A percentile compares a stretch with the other conserved stretches of the same genome.
Evolutionary conservation across 1,140 invertebrate genomes (phyloP).

Genomic region (Tetraneura akinire): DNA sequence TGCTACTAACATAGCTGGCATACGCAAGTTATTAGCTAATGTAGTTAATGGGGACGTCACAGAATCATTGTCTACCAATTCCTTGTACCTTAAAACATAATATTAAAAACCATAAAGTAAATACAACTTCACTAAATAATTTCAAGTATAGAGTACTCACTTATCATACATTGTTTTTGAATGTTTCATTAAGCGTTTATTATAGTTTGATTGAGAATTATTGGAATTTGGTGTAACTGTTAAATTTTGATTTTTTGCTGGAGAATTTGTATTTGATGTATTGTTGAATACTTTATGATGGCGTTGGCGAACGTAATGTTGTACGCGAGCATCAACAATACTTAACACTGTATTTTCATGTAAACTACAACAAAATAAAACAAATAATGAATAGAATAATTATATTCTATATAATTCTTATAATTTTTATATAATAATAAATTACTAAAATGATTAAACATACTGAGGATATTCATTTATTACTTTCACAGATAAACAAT

Average conservation of each 20-base stretch:
- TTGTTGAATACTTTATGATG: conserved; percentile 3
- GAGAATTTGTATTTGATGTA: background rate
- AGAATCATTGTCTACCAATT: conserved; percentile 4
- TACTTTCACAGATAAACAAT: background rate
- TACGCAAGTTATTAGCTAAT: conserved; percentile 15
- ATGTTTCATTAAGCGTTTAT: background rate
- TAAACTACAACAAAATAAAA: background rate
- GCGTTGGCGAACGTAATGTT: background rate
- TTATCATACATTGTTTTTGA: background rate
- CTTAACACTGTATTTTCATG: background rate
- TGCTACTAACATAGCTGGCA: conserved; percentile 38
- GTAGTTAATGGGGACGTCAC: background rate
- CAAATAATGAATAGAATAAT: too few species aligned
- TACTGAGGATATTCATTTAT: background rate
- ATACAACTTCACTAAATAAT: background rate
- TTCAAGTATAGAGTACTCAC: background rate
- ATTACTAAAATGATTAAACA: background rate
- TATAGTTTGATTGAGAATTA: background rate
- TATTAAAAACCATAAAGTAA: background rate
- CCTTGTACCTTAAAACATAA: background rate
- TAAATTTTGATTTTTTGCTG: background rate
- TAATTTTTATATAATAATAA: too few species aligned
- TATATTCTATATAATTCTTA: too few species aligned
- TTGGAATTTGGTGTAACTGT: background rate
- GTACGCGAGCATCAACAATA: background rate